These are phyloP conservation scores for Vesta saturnalis DNA, from an alignment of 2,888 invertebrate species.

Conservation along the genomic window DNA sequence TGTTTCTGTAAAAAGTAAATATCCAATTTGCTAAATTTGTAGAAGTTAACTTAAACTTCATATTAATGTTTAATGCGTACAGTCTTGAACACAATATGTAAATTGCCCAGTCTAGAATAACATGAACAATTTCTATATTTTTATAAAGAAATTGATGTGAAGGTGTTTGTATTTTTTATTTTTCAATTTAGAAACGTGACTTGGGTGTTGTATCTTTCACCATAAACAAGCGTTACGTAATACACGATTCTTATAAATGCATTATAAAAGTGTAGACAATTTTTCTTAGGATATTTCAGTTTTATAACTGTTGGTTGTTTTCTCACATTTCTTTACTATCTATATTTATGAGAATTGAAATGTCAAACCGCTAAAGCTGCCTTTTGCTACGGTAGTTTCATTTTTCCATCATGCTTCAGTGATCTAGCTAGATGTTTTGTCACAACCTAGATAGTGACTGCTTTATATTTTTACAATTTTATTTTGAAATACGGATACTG, in stretches of 20 bases:
- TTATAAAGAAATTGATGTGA: too few species aligned
- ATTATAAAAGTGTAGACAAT: not conserved
- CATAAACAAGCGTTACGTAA: not conserved
- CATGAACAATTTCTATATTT: too few species aligned
- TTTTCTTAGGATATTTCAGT: not conserved
- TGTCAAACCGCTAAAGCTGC: not conserved
- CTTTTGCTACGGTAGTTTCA: not conserved
- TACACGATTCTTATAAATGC: not conserved
- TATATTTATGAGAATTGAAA: slow-evolving; percentile 9
- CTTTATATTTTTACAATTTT: not conserved
- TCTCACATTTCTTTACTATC: not conserved
- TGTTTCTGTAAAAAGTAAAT: too few species aligned
- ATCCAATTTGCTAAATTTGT: too few species aligned
- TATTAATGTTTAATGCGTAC: too few species aligned
- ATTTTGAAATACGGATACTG: too few species aligned
- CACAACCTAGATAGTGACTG: not conserved
- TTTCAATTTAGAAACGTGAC: too few species aligned
- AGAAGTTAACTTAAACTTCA: too few species aligned
- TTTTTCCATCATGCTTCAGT: slow-evolving; percentile 3
- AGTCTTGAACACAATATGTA: too few species aligned
- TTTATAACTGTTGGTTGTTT: not conserved
- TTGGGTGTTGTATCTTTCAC: too few species aligned
- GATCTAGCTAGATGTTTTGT: not conserved
- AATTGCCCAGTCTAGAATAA: too few species aligned
- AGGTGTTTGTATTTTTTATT: not conserved